Base-by-base conservation (phyloP, 2,888 invertebrate genomes). In the Cerastis rubricosa region DNA sequence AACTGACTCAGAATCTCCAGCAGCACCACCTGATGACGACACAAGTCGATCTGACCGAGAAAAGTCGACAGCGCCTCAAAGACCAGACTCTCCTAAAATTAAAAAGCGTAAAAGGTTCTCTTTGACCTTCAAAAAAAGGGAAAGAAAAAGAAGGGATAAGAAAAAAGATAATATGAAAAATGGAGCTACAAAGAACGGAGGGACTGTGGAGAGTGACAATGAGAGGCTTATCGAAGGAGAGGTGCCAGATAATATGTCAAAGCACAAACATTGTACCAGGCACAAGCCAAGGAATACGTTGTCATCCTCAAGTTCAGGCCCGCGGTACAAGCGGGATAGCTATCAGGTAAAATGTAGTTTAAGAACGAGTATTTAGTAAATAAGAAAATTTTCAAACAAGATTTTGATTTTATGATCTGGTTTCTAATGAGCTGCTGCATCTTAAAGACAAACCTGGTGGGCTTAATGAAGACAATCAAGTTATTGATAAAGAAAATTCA, bases 261-360 rank as follows among this genome's bases (percentile, higher is more conserved):
- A 96, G 88, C 93, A 90, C 76, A 95, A 94, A 85, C 94, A 92
- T 80, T 95, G 96, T 88, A 93, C 90, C 74, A 90, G 95, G 67
- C 95, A 96, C 66, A 91, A 92, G 59, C 94, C 95, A 65, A 89
- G 96, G 85, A 95, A 95, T 86, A 95, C 96, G 14, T 81, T 95
- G 91, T 95, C 96, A 6, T 95, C 96, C 0, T 94, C 96, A 29
- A 95, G 95, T 88, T 95, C 96, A 80, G 95, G 96, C 93, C 96
- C 96, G 94, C 95, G 96, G 59, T 96, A 95, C 89, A 96, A 96
- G 94, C 96, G 96, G 94, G 97, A 97, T 89, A 97, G 97, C 87
- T 97, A 97, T 90, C 97, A 97, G 96, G 97, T 97, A 92, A 83
- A 74, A 67, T 74, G 70, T 80, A 78, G 40, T 71, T 82, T 83